Percentiles rank a stretch among this genome's conserved stretches.
phyloP scores from a whole-genome alignment of 1,140 invertebrate species.

The Myzus persicae region DNA sequence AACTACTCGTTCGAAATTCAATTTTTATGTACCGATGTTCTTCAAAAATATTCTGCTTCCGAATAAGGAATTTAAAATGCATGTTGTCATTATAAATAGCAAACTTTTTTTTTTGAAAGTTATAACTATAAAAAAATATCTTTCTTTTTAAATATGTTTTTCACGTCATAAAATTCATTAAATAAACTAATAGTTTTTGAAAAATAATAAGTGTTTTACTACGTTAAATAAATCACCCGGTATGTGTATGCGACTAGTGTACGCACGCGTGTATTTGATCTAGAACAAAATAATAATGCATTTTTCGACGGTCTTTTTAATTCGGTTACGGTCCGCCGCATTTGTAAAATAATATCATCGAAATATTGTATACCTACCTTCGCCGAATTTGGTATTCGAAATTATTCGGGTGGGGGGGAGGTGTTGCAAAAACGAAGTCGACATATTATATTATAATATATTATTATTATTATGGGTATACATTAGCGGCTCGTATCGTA shows the following conservation, averaged over 20 bases:
- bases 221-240: background rate
- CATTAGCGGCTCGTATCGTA: background rate
- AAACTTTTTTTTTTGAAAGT: no score
- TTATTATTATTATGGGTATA: background rate
- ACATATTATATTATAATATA: background rate
- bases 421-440: background rate
- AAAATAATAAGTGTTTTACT: background rate
- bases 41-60: no score
- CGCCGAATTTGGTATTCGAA: background rate
- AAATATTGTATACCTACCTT: background rate
- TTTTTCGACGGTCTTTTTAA: background rate
- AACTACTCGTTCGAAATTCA: no score
- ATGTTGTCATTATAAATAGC: no score
- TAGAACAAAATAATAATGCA: background rate
- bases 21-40: no score
- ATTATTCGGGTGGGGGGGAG: background rate
- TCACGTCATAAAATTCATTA: no score
- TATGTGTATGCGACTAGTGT: background rate
- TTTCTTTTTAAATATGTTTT: no score
- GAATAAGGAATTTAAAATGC: no score
- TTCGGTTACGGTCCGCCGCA: background rate
- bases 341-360: conserved; percentile 18
- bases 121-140: background rate
- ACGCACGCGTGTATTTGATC: background rate
- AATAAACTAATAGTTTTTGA: background rate